Base-by-base conservation (phyloP, 2,888 invertebrate species). In the Pseudeuparius sepicola region DNA sequence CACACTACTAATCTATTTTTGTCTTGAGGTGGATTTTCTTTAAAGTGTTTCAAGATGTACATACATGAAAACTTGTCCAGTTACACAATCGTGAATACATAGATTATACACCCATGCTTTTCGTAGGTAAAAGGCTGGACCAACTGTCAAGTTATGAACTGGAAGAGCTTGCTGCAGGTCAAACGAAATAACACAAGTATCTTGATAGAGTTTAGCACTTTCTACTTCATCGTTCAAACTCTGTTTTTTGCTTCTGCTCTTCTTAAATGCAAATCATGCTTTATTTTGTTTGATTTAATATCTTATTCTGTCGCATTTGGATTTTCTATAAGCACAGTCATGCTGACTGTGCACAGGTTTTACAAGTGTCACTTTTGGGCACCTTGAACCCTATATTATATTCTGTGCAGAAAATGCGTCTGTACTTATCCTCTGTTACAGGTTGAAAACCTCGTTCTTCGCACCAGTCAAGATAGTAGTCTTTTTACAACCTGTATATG, bases 381-480 rank as follows among this genome's bases (percentile, higher is more conserved):
- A 47, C 11, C 29, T 45, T 45, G 27, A 45, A 48, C 2, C 45
- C 45, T 4, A 45, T 45, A 31, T 47, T 47, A 24, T 31, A 46
- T 17, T 43, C 24, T 2, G 29, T 36, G 17, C 41, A 45, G 31
- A 46, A 48, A 24, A 42, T 38, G 16, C 38, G 17, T 20, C 41
- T 20, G 26, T 46, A 41, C 4, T n/a, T 15, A 25, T 42, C 36
- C 30, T 43, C 31, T 12, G 23, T 32, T 3, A 43, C 43, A 24
- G 43, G 40, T 24, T 13, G 4, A 11, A 44, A 29, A 36, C 27
- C 27, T 24, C 30, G 16, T 24, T 36, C 35, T 38, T 34, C 32
- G 23, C 46, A 45, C 40, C 43, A 45, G 3, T 6, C 14, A 4
- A 39, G 2, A 20, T 44, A 46, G 25, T 37, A 40, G 13, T 45